phyloP scores from a whole-genome alignment of 2,888 invertebrate genomes.

The Steinernema scapterisci region DNA sequence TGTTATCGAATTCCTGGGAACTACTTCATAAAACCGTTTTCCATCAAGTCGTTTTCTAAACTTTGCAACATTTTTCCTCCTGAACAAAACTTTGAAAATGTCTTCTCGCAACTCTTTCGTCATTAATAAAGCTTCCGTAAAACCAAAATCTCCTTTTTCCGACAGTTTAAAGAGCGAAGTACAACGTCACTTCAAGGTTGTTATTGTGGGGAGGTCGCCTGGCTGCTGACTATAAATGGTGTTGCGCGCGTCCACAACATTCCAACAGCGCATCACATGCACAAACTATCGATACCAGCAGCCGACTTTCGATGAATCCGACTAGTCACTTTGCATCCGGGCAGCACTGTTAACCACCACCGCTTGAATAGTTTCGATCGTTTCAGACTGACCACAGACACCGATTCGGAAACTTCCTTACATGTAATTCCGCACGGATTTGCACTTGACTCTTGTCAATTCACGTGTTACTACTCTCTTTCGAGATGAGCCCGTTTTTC shows the following conservation, averaged over 20 bases:
- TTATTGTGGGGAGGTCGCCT: background rate
- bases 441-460: background rate
- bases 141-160: background rate
- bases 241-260: slow-evolving; percentile 2
- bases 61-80: no score
- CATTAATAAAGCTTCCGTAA: no score
- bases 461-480: no score
- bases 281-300: background rate
- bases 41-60: no score
- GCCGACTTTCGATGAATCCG: background rate
- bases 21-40: no score
- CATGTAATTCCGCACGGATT: slow-evolving; percentile 10
- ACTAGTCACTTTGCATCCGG: background rate
- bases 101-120: no score
- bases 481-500: background rate
- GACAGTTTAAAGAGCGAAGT: slow-evolving; percentile 15
- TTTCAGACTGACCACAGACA: background rate
- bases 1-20: no score
- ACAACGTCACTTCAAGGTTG: slow-evolving; percentile 17
- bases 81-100: no score
- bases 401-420: slow-evolving; percentile 7
- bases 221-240: slow-evolving; percentile 8
- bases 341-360: background rate
- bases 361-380: background rate
- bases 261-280: background rate